These are phyloP conservation scores for Portevinia maculata DNA, from an alignment of 2,888 invertebrate species.

Conservation along the genomic window DNA sequence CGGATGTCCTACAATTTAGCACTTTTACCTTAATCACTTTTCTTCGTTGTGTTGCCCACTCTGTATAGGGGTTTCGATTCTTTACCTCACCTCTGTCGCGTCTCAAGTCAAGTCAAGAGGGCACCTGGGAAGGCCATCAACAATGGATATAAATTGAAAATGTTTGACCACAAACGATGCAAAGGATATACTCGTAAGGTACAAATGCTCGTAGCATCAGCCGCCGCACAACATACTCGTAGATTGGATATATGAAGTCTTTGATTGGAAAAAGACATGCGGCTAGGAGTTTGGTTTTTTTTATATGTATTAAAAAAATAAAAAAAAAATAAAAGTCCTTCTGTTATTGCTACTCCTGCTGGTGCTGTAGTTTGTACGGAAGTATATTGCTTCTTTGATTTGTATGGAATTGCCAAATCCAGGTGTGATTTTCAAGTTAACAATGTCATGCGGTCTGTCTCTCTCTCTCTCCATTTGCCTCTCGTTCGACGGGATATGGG, in stretches of 20 bases:
- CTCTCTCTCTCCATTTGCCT: not conserved
- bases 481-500: constrained; percentile 21
- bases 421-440: constrained; percentile 68
- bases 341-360: constrained; percentile 57
- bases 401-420: constrained; percentile 61
- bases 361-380: constrained; percentile 2
- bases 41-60: constrained; percentile 33
- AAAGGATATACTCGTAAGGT: constrained; percentile 14
- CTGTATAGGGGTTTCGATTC: constrained; percentile 38
- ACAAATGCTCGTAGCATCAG: constrained; percentile 3
- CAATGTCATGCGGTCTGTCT: constrained; percentile 40
- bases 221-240: not conserved
- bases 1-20: constrained; percentile 74
- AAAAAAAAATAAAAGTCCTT: constrained; percentile 17
- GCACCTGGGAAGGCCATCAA: constrained; percentile 68
- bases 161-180: constrained; percentile 66
- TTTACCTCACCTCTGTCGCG: constrained; percentile 23
- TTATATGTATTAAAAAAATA: constrained; percentile 7
- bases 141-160: constrained; percentile 72
- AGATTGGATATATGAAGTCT: constrained; percentile 22
- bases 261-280: constrained; percentile 55
- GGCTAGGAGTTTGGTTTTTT: constrained; percentile 29
- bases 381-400: constrained; percentile 41
- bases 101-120: constrained; percentile 57
- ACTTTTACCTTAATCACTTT: constrained; percentile 71